Conservation (phyloP, 2,888 invertebrate species). For the Cataglyphis albicans region DNA sequence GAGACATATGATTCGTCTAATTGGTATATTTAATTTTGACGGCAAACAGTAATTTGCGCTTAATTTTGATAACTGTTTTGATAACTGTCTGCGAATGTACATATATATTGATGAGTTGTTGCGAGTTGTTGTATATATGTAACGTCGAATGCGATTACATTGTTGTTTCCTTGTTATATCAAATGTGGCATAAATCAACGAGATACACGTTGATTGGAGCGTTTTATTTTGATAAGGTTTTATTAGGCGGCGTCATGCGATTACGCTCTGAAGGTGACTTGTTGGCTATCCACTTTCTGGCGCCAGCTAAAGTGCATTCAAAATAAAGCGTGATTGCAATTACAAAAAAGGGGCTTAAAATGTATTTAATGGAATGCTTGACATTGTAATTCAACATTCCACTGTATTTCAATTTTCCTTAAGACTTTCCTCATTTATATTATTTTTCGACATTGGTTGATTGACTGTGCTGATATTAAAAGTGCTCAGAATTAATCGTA, state of each 20-base stretch:
- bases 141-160: neutral
- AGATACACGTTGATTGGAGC: neutral
- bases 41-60: neutral
- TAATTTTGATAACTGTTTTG: neutral
- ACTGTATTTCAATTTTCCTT: neutral
- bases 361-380: too few species aligned
- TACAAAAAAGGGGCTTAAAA: neutral
- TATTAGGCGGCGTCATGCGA: slow-evolving; percentile 4
- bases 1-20: neutral
- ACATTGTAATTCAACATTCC: neutral
- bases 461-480: neutral
- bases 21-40: slow-evolving; percentile 13
- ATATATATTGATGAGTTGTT: too few species aligned
- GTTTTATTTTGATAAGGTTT: slow-evolving; percentile 20
- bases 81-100: neutral
- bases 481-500: neutral
- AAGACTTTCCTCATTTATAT: neutral
- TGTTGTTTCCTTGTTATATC: slow-evolving; percentile 14
- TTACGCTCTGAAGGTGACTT: slow-evolving; percentile 13
- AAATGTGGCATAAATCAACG: slow-evolving; percentile 29
- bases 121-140: neutral
- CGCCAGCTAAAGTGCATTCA: neutral
- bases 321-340: slow-evolving; percentile 8
- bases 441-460: neutral
- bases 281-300: slow-evolving; percentile 11